Base-by-base conservation (phyloP, 2,888 invertebrate genomes). In the Carterocephalus palaemon region DNA sequence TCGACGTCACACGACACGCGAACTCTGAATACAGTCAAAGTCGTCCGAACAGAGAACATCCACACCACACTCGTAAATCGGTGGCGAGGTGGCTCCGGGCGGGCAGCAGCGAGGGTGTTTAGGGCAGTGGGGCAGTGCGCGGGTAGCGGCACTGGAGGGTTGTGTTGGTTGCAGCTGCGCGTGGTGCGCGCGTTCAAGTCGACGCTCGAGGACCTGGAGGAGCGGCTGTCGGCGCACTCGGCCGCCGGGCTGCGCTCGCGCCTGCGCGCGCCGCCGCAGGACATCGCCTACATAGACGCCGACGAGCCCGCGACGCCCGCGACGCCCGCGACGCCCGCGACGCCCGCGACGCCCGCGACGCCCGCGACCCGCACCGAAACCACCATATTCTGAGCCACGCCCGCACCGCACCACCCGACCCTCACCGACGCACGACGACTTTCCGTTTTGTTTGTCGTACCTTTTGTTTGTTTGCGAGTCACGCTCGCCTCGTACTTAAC, bases 111-210 rank as follows among this genome's bases (percentile, higher is more conserved):
- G 38, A 29, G 28, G 38, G 12, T 29, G 38, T 37, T 20, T 22
- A 46, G 53, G 48, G 46, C 55, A 54, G 57, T 64, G 70, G 71
- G 70, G 67, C 62, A 62, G 60, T 73, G 75, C 77, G 51, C 49
- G 49, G 75, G 79, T 55, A 9, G 51, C 47, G 52, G 46, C 47
- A 49, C 52, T 89, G 89, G 89, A 89, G 84, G 89, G 53, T 54
- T 56, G 56, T 64, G 63, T 64, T 71, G 90, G 91, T 95, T 95
- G 91, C 97, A 99, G 99, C 94, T 99, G 90, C 96, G 99, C 89
- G 99, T 99, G 89, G 98, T 99, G 90, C 96, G 98, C 91, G 99
- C 99, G 85, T 99, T 99, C 95, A 97, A 95, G 91, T 97, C 97
- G 76, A 98, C 95, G 80, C 92, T 99, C 92, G 99, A 99, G 92